These are phyloP conservation scores for Neodiprion fabricii DNA, from an alignment of 1,140 invertebrate species.

Conservation along the genomic window DNA sequence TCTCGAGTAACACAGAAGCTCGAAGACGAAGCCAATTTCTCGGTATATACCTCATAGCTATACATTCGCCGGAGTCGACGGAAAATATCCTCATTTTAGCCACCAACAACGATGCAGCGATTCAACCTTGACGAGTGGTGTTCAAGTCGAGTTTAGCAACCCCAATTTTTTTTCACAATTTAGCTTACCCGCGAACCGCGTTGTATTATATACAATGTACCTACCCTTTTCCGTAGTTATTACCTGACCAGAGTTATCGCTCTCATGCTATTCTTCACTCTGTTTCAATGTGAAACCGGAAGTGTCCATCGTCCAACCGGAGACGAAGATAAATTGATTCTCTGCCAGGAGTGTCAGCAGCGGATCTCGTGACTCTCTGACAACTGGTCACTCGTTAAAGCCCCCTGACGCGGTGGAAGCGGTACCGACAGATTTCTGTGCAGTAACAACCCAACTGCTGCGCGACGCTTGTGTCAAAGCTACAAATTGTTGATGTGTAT, in stretches of 20 bases:
- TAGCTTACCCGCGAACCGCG: no score
- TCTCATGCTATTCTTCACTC: no score
- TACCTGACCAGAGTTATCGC: no score
- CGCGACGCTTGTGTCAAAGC: background rate
- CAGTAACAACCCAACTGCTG: background rate
- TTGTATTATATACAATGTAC: no score
- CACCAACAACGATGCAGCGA: no score
- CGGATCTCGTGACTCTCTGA: background rate
- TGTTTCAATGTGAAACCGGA: background rate
- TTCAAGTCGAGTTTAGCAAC: no score
- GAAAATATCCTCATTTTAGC: no score
- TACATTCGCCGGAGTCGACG: no score
- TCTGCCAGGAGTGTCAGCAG: conserved; percentile 4
- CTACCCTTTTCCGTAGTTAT: no score
- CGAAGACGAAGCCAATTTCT: conserved; percentile 4
- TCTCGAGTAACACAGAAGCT: background rate
- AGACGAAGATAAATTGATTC: conserved; percentile 5
- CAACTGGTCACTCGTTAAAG: background rate
- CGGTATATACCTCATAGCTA: background rate
- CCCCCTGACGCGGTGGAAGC: background rate
- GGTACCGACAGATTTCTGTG: background rate
- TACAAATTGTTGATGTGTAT: background rate
- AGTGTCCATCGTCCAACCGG: background rate
- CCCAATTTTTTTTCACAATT: no score
- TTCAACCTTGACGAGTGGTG: no score